Percentiles rank a stretch among this genome's conserved stretches.
Conservation (phyloP, 2,797 vertebrate species). For the Meda fulgida region DNA sequence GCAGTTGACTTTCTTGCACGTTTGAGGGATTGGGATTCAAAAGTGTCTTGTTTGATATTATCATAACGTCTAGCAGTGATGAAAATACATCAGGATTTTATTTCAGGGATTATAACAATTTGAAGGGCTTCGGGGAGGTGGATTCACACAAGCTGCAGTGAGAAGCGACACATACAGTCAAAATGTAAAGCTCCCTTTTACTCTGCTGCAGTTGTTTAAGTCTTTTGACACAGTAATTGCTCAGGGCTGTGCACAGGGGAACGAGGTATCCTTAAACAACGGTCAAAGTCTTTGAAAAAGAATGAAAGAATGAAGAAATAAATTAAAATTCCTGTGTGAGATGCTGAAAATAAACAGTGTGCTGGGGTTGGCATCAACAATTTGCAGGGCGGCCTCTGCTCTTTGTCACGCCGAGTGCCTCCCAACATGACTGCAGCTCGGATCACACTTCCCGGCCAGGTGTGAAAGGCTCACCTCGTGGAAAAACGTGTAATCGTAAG, state of each 20-base stretch:
- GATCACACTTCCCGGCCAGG: conserved; percentile 73
- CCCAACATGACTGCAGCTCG: conserved; percentile 67
- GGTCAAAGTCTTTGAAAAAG: conserved; percentile 67
- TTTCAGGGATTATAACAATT: conserved; percentile 50
- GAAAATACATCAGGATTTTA: conserved; percentile 51
- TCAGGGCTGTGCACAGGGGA: conserved; percentile 58
- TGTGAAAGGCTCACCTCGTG: conserved; percentile 85
- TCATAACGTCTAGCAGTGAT: conserved; percentile 36
- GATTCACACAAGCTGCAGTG: conserved; percentile 36
- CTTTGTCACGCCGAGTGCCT: conserved; percentile 82
- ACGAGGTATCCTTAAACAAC: conserved; percentile 85
- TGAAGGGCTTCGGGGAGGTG: conserved; percentile 33
- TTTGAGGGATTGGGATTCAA: conserved; percentile 28
- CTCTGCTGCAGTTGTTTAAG: conserved; percentile 87
- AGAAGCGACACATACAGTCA: conserved; percentile 59
- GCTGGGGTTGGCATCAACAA: conserved; percentile 90
- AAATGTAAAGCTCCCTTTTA: conserved; percentile 81
- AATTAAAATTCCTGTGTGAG: conserved; percentile 98
- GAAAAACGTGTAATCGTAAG: conserved; percentile 68
- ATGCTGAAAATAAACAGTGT: conserved; percentile 98
- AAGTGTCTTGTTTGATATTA: conserved; percentile 37
- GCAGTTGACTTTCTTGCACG: conserved; percentile 8
- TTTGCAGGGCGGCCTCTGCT: conserved; percentile 86
- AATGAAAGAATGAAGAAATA: conserved; percentile 89
- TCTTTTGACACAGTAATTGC: conserved; percentile 95